Evolutionary conservation across 2,113 vertebrate genomes (phyloP), one percentile per base, ranked within the genome.

Genomic region (Rattus rattus): DNA sequence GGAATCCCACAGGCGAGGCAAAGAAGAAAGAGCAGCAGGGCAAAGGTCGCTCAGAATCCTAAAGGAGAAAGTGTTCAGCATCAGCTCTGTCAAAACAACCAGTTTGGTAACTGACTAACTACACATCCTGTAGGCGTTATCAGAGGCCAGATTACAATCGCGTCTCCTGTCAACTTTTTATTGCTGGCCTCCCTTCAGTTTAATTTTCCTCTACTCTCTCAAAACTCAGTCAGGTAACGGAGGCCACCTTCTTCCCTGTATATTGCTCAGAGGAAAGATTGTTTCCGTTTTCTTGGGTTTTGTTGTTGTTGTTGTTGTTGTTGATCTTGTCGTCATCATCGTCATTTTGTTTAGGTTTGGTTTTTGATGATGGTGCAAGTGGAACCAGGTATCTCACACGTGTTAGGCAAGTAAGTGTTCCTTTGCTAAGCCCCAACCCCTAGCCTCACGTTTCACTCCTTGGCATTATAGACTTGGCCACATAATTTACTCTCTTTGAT

Each of bases 121-220:
- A 52, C 33, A 19, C 36, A n/a, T 59, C 30, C 43, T 7, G 14
- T 76, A 52, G 33, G 77, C 19, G 19, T 92, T 43, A 89, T 70
- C 20, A 43, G 16, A 11, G 5, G 69, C 19, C 43, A 84, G 43
- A 77, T 76, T 84, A 92, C 52, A 89, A 70, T 56, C 17, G 73
- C 88, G 30, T 75, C 33, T 96, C 30, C n/a, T 91, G 75, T 91
- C 52, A 65, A 24, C 24, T 59, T 92, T 88, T 92, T 61, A 61
- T 84, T 88, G 24, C 67, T 56, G 13, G n/a, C 76, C 24, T 56
- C 26, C 33, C 61, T 94, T 70, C 36, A 12, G 43, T 81, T 72
- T 79, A 14, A 22, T 59, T 47, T 80, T 86, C 63, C 54, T 87
- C 47, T 69, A 77, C 26, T 83, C n/a, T 92, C 36, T 65, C 49